These are phyloP conservation scores for Pristiophorus japonicus DNA, from an alignment of 2,113 vertebrate genomes.

Conservation along the genomic window DNA sequence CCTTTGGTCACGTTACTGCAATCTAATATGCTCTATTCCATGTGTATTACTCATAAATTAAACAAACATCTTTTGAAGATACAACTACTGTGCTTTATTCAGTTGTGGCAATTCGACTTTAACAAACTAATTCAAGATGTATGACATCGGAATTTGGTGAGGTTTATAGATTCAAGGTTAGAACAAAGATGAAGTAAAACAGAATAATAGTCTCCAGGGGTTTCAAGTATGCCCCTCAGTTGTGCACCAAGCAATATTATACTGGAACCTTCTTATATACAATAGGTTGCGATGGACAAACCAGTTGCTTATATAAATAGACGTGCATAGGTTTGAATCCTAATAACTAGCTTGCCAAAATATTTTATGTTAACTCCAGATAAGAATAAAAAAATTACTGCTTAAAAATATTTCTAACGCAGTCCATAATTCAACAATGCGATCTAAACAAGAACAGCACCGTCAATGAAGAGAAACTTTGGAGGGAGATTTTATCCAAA, in stretches of 20 bases:
- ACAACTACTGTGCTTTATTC: background rate
- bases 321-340: background rate
- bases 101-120: constrained; percentile 8
- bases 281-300: background rate
- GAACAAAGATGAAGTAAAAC: background rate
- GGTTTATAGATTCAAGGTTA: background rate
- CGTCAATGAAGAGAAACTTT: background rate
- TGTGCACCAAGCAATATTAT: background rate
- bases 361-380: background rate
- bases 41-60: background rate
- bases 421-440: background rate
- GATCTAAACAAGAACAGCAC: background rate
- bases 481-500: too few relatives aligned
- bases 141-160: background rate
- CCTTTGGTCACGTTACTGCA: background rate
- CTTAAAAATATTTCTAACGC: background rate
- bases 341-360: background rate
- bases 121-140: constrained; percentile 23
- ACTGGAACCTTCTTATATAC: background rate
- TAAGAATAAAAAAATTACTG: background rate
- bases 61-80: background rate
- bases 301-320: background rate
- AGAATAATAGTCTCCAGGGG: background rate
- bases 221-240: background rate
- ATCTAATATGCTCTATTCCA: background rate